A percentile compares a stretch with the other conserved stretches of the same genome.
Evolutionary conservation across 2,888 invertebrate species (phyloP).

Genomic region (Panzeria rudis): DNA sequence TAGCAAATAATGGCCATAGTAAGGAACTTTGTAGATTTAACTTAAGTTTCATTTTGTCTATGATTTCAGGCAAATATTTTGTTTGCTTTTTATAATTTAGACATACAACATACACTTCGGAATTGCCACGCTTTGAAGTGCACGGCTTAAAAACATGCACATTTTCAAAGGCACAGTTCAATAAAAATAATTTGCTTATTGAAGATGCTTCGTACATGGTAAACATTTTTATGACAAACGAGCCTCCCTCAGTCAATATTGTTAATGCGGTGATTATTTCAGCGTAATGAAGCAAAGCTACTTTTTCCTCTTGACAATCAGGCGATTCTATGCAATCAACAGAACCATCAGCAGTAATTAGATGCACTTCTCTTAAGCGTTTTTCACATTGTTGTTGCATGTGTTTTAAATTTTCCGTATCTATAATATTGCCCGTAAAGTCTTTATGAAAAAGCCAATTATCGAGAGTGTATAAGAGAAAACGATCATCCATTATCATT

Average conservation of each 20-base stretch:
- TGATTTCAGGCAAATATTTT: conserved; percentile 73
- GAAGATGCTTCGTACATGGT: conserved; percentile 94
- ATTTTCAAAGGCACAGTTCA: conserved; percentile 89
- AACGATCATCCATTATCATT: conserved; percentile 91
- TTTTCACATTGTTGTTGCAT: conserved; percentile 85
- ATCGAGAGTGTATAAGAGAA: conserved; percentile 90
- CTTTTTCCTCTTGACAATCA: conserved; percentile 92
- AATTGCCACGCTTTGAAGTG: conserved; percentile 97
- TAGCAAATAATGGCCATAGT: conserved; percentile 85
- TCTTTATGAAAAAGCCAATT: conserved; percentile 95
- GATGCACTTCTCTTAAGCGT: conserved; percentile 85
- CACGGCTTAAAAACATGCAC: conserved; percentile 93
- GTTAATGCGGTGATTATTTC: conserved; percentile 91
- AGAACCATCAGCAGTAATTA: conserved; percentile 97
- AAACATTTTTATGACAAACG: conserved; percentile 94
- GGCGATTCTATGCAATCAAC: conserved; percentile 94
- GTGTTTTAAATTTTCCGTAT: conserved; percentile 87
- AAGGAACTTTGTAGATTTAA: conserved; percentile 63
- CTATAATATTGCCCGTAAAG: conserved; percentile 93
- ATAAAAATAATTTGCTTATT: conserved; percentile 90
- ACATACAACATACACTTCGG: conserved; percentile 94
- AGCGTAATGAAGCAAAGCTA: conserved; percentile 91
- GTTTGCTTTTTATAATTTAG: conserved; percentile 81
- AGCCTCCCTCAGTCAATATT: conserved; percentile 89
- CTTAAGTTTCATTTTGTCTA: conserved; percentile 75